Conservation (phyloP, 2,113 vertebrate species). For the Anarrhichthys ocellatus region DNA sequence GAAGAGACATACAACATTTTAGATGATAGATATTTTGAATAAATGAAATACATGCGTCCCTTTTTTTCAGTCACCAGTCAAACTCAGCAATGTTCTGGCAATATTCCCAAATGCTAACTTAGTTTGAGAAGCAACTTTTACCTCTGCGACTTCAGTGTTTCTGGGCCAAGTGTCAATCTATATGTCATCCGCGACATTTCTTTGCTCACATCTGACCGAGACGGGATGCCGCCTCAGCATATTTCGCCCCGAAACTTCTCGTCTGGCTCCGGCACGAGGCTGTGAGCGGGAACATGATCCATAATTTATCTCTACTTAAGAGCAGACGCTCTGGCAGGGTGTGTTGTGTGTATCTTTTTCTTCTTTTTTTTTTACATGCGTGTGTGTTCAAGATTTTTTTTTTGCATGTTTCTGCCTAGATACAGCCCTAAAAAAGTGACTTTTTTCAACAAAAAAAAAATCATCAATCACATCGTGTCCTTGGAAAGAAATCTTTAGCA, state of each 20-base stretch:
- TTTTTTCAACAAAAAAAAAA: conserved; percentile 13
- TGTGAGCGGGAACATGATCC: conserved; percentile 68
- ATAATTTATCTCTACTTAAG: conserved; percentile 75
- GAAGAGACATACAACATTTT: not conserved
- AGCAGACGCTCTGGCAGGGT: conserved; percentile 51
- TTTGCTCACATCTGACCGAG: conserved; percentile 34
- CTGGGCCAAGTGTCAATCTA: conserved; percentile 19
- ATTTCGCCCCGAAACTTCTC: conserved; percentile 52
- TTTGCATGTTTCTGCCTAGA: conserved; percentile 18
- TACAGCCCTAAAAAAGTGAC: conserved; percentile 11
- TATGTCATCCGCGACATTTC: conserved; percentile 27
- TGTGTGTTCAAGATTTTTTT: conserved; percentile 4
- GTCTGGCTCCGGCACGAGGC: conserved; percentile 56
- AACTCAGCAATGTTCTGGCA: not conserved
- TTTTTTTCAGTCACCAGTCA: not conserved
- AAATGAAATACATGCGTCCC: not conserved
- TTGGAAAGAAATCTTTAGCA: conserved; percentile 17
- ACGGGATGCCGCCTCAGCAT: conserved; percentile 57
- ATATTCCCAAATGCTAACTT: not conserved
- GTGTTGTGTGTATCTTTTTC: conserved; percentile 14
- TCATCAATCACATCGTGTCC: conserved; percentile 20
- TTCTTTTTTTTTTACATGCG: conserved; percentile 4
- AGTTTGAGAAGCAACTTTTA: conserved; percentile 30
- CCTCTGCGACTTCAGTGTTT: conserved; percentile 12
- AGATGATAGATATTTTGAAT: not conserved